These are phyloP conservation scores for Columba janthina DNA, from an alignment of 2,113 vertebrate species.

Conservation along the genomic window DNA sequence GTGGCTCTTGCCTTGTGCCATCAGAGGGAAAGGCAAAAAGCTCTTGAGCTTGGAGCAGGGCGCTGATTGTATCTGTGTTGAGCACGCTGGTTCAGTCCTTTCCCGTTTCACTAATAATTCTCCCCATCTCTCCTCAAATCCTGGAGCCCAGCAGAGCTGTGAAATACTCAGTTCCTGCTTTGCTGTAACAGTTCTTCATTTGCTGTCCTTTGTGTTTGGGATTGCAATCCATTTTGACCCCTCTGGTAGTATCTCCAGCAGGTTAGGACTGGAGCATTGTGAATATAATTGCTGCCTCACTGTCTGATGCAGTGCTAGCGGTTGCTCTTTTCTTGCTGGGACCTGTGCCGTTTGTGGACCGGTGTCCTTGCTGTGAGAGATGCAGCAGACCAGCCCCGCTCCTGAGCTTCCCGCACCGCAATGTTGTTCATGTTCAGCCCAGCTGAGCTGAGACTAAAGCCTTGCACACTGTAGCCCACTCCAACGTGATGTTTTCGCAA, in stretches of 20 bases:
- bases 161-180: not conserved
- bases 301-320: rapidly evolving
- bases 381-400: not conserved
- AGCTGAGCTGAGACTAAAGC: not conserved
- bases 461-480: not conserved
- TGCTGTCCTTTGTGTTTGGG: not conserved
- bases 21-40: not conserved
- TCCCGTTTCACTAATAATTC: not conserved
- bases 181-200: not conserved
- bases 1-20: rapidly evolving
- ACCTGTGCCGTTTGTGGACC: not conserved
- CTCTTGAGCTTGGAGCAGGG: not conserved
- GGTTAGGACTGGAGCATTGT: not conserved
- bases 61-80: rapidly evolving
- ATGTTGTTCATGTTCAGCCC: not conserved
- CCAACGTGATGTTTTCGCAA: rapidly evolving
- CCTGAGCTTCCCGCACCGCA: rapidly evolving
- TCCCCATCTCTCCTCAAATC: not conserved
- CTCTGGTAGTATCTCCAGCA: not conserved
- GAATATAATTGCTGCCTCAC: rapidly evolving
- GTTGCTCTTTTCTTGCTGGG: not conserved
- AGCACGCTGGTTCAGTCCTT: not conserved
- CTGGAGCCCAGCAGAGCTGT: not conserved
- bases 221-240: not conserved
- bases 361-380: not conserved